phyloP scores from a whole-genome alignment of 2,797 vertebrate species.

The Tauraco hartlaubi region DNA sequence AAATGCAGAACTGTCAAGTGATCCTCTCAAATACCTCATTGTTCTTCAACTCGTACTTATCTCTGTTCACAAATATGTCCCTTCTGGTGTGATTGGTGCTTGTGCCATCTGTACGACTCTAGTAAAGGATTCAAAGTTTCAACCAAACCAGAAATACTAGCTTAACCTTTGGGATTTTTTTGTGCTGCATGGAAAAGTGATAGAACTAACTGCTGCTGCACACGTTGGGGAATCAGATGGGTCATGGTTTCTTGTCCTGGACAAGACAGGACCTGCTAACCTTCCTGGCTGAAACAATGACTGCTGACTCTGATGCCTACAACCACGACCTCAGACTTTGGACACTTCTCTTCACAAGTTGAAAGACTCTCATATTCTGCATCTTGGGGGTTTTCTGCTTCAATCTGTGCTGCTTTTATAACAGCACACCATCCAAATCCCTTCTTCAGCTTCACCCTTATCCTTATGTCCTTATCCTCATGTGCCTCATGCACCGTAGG shows the following conservation, averaged over 20 bases:
- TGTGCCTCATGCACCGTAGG: not conserved
- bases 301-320: not conserved
- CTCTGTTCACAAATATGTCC: not conserved
- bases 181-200: not conserved
- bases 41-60: not conserved
- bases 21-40: not conserved
- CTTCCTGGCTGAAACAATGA: fast-evolving
- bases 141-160: not conserved
- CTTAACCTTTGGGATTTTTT: not conserved
- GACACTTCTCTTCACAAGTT: not conserved
- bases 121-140: not conserved
- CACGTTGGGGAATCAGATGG: not conserved
- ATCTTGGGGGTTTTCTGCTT: not conserved
- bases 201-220: not conserved
- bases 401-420: not conserved
- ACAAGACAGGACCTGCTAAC: not conserved
- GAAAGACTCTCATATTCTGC: not conserved
- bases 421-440: not conserved
- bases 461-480: conserved; percentile 23
- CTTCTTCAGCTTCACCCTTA: not conserved
- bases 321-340: not conserved
- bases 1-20: not conserved
- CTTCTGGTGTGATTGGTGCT: not conserved
- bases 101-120: not conserved
- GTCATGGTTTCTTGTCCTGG: not conserved